Conservation (phyloP, 2,888 invertebrate species). For the Caenorhabditis parvicauda region DNA sequence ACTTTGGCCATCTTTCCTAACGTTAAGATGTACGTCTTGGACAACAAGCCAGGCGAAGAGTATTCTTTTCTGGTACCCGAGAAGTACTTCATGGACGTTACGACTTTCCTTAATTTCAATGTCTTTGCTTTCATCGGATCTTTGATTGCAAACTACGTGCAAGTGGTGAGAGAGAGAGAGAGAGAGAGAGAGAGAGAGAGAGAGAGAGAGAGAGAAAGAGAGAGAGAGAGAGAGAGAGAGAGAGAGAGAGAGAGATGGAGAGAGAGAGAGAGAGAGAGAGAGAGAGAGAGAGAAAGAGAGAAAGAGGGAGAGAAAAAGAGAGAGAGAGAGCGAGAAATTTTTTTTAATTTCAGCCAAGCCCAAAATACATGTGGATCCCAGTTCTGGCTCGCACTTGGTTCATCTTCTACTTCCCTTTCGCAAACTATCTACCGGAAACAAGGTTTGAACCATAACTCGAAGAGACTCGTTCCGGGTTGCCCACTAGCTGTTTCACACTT, state of each 20-base stretch:
- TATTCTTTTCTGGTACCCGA: slow-evolving; percentile 29
- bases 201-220: too few relatives aligned
- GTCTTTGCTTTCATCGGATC: slow-evolving; percentile 88
- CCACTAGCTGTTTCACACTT: background rate
- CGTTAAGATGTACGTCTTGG: slow-evolving; percentile 67
- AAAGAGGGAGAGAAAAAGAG: too few relatives aligned
- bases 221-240: too few relatives aligned
- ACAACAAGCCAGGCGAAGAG: slow-evolving; percentile 3
- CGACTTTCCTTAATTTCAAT: slow-evolving; percentile 91
- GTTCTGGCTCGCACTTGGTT: slow-evolving; percentile 74
- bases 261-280: too few relatives aligned
- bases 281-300: too few relatives aligned
- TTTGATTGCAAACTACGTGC: slow-evolving; percentile 71
- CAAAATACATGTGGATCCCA: slow-evolving; percentile 76
- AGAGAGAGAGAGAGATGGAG: too few relatives aligned
- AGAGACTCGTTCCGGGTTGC: too few relatives aligned
- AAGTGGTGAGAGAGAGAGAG: slow-evolving; percentile 24
- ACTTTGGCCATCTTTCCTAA: slow-evolving; percentile 85
- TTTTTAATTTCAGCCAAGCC: slow-evolving; percentile 72
- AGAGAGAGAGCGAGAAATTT: too few relatives aligned
- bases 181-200: too few relatives aligned
- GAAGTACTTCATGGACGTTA: slow-evolving; percentile 65
- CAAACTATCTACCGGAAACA: slow-evolving; percentile 77
- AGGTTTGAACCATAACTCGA: too few relatives aligned
- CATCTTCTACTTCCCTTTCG: slow-evolving; percentile 85